phyloP scores from a whole-genome alignment of 2,113 vertebrate species.

The Malurus cyaneus region DNA sequence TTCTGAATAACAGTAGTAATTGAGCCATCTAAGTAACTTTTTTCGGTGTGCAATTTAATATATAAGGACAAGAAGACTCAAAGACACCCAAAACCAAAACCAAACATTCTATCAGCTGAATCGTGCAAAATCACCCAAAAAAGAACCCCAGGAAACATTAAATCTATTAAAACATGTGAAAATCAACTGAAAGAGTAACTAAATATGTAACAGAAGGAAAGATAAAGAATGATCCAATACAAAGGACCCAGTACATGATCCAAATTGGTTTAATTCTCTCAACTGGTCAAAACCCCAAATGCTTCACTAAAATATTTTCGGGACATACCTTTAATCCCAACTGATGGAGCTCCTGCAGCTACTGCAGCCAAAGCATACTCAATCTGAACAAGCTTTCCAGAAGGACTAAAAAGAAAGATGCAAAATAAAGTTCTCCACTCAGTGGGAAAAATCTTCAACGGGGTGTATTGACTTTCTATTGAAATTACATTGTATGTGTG shows the following conservation, averaged over 20 bases:
- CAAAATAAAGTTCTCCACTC: not conserved
- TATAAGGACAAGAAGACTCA: not conserved
- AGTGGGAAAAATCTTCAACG: not conserved
- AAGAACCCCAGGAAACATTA: not conserved
- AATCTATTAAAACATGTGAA: not conserved
- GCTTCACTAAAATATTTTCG: not conserved
- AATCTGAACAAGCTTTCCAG: conserved; percentile 98
- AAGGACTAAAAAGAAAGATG: conserved; percentile 80
- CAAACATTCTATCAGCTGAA: not conserved
- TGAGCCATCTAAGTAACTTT: not conserved
- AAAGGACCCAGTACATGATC: not conserved
- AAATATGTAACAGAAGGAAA: not conserved
- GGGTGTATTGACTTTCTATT: rapidly evolving
- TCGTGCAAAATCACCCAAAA: not conserved
- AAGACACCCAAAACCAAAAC: not conserved
- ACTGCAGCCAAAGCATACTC: conserved; percentile 98
- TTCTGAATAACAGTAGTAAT: not conserved
- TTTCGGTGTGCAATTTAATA: not conserved
- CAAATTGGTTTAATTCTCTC: not conserved
- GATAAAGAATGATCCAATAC: not conserved
- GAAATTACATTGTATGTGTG: rapidly evolving
- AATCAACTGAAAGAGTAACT: not conserved
- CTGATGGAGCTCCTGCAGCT: conserved; percentile 95
- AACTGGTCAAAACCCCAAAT: not conserved
- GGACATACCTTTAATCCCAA: conserved; percentile 94